Evolutionary conservation across 2,797 vertebrate genomes (phyloP), one percentile per base, ranked within the genome.

Genomic region (Mareca penelope): DNA sequence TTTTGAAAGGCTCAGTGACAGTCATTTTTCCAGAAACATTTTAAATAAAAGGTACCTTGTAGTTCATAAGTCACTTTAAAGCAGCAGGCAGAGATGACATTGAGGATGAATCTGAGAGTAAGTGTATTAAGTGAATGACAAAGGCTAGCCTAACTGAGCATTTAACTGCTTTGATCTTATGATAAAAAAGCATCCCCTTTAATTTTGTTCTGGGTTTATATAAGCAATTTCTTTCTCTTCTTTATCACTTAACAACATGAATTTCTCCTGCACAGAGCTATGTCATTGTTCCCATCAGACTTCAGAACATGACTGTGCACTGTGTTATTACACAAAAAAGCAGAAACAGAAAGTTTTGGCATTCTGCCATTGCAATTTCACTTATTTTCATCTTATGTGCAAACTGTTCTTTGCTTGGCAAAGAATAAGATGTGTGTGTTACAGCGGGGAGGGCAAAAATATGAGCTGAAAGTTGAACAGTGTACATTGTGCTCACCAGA

Each of bases 351-450:
- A 64, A 94, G 63, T 80, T 89, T 53, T 70, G 94, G 93, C 91
- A 79, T 71, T 63, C 73, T 80, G 90, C 94, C 94, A 72, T 29
- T 83, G 46, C 76, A 63, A 91, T 96, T 94, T 92, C 89, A 89
- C 75, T 96, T 87, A 82, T 95, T 96, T 96, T 94, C 90, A 69
- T 94, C 85, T 90, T 59, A 86, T 95, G 82, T 84, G 95, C 87
- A 93, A 94, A 95, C 59, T 61, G 48, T 77, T 82, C 69, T 91
- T 91, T 85, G 35, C 77, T 67, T 89, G 75, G 91, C 88, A 96
- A 85, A 93, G 83, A 94, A 69, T n/a, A 72, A 93, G 79, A 87
- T 75, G 81, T 15, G 46, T 53, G 23, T 90, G 67, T 95, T 93
- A 88, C 92, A 95, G 84, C n/a, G 65, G 86, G 90, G 39, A 94